Percentiles rank a stretch among this genome's conserved stretches.
These are phyloP conservation scores for Chroicocephalus ridibundus DNA, from an alignment of 2,113 vertebrate species.

Conservation along the genomic window DNA sequence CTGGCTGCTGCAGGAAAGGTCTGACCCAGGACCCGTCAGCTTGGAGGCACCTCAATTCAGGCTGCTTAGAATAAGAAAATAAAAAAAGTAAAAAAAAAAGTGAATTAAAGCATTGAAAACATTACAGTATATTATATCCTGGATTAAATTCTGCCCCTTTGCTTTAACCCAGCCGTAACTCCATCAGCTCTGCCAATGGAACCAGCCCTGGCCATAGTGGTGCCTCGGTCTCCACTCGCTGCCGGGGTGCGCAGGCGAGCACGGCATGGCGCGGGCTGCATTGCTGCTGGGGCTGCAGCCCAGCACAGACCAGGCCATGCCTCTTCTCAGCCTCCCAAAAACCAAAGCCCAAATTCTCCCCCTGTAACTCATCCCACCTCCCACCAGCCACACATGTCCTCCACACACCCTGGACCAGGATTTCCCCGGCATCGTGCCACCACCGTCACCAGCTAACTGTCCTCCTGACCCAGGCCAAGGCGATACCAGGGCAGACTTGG, in stretches of 20 bases:
- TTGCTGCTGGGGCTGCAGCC: not conserved
- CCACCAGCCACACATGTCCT: not conserved
- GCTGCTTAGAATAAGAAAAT: not conserved
- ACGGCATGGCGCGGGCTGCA: rapidly evolving
- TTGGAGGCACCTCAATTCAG: not conserved
- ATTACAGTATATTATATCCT: not conserved
- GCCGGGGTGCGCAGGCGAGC: rapidly evolving
- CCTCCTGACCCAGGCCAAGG: not conserved
- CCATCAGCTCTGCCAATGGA: not conserved
- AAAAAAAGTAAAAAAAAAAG: rapidly evolving
- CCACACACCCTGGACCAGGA: not conserved
- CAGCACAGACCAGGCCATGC: not conserved
- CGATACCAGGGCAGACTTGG: rapidly evolving
- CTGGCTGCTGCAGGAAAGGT: not conserved
- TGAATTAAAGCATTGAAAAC: not conserved
- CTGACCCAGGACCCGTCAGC: not conserved
- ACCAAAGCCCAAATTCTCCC: not conserved
- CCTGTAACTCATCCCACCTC: not conserved
- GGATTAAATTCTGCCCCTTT: not conserved
- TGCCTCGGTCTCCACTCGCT: rapidly evolving
- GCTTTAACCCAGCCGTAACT: not conserved
- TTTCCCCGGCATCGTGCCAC: not conserved
- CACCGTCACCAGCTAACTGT: not conserved
- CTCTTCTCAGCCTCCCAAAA: not conserved
- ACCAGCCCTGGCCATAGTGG: not conserved